Evolutionary conservation across 2,888 invertebrate species (phyloP).

Genomic region (Macrophya annulata): DNA sequence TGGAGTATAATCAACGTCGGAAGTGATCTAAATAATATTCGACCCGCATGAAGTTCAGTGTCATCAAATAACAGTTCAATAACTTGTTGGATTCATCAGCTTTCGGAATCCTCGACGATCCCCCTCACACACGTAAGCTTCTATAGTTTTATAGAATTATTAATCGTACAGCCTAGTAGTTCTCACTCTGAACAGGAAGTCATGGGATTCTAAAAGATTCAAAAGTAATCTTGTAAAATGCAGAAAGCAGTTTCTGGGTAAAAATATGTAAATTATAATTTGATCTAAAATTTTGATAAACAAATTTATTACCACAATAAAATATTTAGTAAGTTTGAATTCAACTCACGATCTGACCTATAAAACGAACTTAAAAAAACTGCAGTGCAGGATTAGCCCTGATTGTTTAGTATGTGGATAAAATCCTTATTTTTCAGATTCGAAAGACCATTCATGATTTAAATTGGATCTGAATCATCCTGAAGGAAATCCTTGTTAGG

Average conservation of each 20-base stretch:
- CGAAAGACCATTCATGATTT: not conserved
- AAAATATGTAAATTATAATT: too few species aligned
- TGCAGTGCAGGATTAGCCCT: not conserved
- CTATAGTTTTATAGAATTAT: not conserved
- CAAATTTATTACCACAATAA: too few species aligned
- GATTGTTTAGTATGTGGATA: not conserved
- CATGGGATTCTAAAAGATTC: too few species aligned
- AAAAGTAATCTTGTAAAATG: too few species aligned
- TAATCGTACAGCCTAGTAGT: not conserved
- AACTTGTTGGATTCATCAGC: not conserved
- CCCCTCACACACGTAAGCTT: not conserved
- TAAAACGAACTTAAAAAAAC: not conserved
- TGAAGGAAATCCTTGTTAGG: too few species aligned
- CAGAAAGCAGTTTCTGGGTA: too few species aligned
- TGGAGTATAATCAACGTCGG: not conserved
- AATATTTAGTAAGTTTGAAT: too few species aligned
- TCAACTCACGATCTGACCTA: too few species aligned
- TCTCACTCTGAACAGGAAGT: not conserved
- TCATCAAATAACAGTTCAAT: not conserved
- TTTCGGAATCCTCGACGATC: not conserved
- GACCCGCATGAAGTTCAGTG: not conserved
- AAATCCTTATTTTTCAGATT: slow-evolving; percentile 9
- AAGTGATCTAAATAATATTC: not conserved
- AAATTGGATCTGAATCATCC: not conserved
- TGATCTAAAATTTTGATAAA: too few species aligned